These are phyloP conservation scores for Drosophila nr. perissopoda DNA, from an alignment of 2,888 invertebrate species.

Conservation along the genomic window DNA sequence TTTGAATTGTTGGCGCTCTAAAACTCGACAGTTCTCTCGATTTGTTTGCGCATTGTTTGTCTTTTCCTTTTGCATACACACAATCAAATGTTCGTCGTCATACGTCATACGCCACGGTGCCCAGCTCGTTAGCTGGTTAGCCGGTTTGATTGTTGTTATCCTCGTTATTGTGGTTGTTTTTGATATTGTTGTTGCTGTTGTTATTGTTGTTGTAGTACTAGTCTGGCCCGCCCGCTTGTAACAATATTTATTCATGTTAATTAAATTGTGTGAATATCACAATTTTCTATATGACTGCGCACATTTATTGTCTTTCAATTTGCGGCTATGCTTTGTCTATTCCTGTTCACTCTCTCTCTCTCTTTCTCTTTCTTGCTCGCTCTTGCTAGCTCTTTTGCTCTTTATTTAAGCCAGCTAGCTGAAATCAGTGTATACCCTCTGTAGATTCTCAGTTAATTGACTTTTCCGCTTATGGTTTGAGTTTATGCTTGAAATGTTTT, in stretches of 20 bases:
- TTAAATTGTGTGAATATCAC: conserved; percentile 85
- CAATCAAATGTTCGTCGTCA: conserved; percentile 70
- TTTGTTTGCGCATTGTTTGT: conserved; percentile 76
- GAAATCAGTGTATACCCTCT: background rate
- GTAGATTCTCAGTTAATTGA: background rate
- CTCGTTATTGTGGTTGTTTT: conserved; percentile 22
- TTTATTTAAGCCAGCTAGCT: background rate
- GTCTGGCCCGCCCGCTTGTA: conserved; percentile 69
- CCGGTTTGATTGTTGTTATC: conserved; percentile 32
- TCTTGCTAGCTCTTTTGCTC: background rate
- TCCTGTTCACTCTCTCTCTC: background rate
- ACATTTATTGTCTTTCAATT: conserved; percentile 83
- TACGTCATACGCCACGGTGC: conserved; percentile 74
- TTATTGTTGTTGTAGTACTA: conserved; percentile 20
- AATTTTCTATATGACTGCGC: conserved; percentile 83
- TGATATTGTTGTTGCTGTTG: conserved; percentile 22
- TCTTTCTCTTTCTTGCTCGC: background rate
- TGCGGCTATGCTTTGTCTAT: conserved; percentile 63
- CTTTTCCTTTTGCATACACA: conserved; percentile 63
- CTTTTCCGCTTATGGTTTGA: background rate
- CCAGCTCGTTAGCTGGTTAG: conserved; percentile 73
- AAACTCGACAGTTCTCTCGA: conserved; percentile 56
- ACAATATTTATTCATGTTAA: conserved; percentile 85
- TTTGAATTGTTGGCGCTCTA: conserved; percentile 52
- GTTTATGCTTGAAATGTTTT: conserved; percentile 7